phyloP scores from a whole-genome alignment of 2,113 vertebrate species.

The Phoxinus phoxinus region DNA sequence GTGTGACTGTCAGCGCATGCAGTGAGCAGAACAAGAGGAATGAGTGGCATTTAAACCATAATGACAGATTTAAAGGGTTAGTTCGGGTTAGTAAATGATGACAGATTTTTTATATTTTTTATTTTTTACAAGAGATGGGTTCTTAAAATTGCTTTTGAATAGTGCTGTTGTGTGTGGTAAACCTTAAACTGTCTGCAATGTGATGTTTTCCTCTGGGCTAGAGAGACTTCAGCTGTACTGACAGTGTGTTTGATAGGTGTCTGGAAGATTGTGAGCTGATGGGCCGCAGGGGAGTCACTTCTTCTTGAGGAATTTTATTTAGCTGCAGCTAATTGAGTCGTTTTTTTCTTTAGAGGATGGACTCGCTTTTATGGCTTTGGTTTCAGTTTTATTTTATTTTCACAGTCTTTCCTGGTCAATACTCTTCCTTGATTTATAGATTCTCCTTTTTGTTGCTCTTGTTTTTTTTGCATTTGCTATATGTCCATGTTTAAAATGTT shows the following conservation, averaged over 20 bases:
- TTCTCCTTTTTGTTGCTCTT: background rate
- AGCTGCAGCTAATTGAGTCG: background rate
- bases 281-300: background rate
- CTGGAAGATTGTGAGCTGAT: conserved; percentile 10
- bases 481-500: background rate
- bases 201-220: conserved; percentile 2
- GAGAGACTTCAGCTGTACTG: conserved; percentile 5
- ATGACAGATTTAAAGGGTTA: conserved; percentile 30
- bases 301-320: conserved; percentile 6
- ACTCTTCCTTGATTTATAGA: background rate
- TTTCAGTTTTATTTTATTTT: background rate
- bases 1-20: conserved; percentile 42
- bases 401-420: background rate
- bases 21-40: conserved; percentile 49
- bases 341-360: background rate
- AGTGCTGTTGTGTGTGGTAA: background rate
- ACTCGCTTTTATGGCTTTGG: background rate
- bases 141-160: background rate
- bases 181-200: background rate
- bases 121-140: background rate
- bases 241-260: conserved; percentile 16
- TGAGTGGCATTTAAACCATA: conserved; percentile 6
- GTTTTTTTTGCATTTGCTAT: background rate
- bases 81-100: conserved; percentile 2
- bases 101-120: background rate